Evolutionary conservation across 2,113 vertebrate genomes (phyloP), one percentile per base, ranked within the genome.

Genomic region (Poeciliopsis retropinna): DNA sequence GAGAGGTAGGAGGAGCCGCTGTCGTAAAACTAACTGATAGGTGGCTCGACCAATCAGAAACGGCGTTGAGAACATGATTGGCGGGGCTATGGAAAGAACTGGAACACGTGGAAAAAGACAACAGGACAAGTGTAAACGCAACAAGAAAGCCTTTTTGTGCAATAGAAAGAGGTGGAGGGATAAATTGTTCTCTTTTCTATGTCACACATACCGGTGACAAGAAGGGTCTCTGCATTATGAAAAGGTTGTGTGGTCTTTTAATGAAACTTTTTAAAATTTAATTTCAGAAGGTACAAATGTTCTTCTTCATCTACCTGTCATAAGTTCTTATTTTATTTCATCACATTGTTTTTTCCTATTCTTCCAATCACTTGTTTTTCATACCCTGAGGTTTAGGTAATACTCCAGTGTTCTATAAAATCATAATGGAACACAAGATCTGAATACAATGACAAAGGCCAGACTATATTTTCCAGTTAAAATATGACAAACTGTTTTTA

Each of bases 41-140:
- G 12, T 1, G 2, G 0, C 0, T 28, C 13, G n/a, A 31, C 91
- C 87, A 95, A 94, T 91, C 19, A 71, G 11, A 25, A n/a, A 3
- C 0, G 4, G 30, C 0, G 10, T 31, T n/a, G 9, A 30, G 29
- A 10, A 13, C 1, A 5, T 0, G 51, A 25, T 69, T 83, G 92
- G 90, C 3, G 88, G 89, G 9, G 72, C 76, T 22, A 39, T 64
- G 6, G 92, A 94, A 94, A 57, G 1, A 31, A n/a, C 91, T 87
- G 80, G 90, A 93, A 94, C 94, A 93, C 93, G 94, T 94, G 94
- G 92, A 93, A 90, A 82, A 30, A 68, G 44, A 82, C 80, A 79
- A 73, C 83, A 41, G 79, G 76, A 27, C 82, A 62, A 73, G 17
- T 32, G 66, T 67, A 29, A 77, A 64, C 2, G 72, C 82, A 82